Percentiles rank a stretch among this genome's conserved stretches.
Conservation (phyloP, 2,888 invertebrate genomes). For the Eupelmus urozonus region DNA sequence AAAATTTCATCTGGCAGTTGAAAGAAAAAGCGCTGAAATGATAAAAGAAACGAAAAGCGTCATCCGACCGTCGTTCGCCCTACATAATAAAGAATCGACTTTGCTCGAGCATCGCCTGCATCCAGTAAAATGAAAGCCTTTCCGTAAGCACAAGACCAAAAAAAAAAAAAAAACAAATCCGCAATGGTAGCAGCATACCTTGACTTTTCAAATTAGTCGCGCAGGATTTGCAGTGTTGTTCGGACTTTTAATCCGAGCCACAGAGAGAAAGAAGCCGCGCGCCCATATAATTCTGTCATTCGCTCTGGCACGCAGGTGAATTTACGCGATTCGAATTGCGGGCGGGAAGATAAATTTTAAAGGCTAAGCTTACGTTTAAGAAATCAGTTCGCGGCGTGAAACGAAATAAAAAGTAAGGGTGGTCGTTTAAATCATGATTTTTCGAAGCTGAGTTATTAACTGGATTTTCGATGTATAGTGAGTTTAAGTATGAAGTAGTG, state of each 20-base stretch:
- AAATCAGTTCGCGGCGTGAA: neutral
- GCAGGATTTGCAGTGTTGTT: neutral
- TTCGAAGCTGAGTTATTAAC: too few species aligned
- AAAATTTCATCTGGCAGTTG: neutral
- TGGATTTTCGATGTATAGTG: too few species aligned
- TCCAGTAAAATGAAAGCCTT: too few species aligned
- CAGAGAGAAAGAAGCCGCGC: neutral
- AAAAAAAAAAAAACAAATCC: neutral
- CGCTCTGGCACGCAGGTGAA: neutral
- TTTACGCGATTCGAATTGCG: conserved; percentile 4
- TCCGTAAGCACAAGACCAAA: too few species aligned
- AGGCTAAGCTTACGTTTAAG: neutral
- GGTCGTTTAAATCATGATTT: too few species aligned
- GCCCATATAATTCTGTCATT: conserved; percentile 1
- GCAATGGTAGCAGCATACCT: neutral
- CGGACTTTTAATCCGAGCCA: neutral
- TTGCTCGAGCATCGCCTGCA: too few species aligned
- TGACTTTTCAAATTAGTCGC: neutral
- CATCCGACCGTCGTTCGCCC: too few species aligned
- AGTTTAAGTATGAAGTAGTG: too few species aligned
- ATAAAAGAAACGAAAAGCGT: neutral
- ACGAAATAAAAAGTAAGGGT: too few species aligned
- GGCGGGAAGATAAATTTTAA: neutral
- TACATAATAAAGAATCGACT: too few species aligned
- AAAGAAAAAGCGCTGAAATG: neutral